Conservation (phyloP, 2,888 invertebrate genomes). For the Phasia obesa region DNA sequence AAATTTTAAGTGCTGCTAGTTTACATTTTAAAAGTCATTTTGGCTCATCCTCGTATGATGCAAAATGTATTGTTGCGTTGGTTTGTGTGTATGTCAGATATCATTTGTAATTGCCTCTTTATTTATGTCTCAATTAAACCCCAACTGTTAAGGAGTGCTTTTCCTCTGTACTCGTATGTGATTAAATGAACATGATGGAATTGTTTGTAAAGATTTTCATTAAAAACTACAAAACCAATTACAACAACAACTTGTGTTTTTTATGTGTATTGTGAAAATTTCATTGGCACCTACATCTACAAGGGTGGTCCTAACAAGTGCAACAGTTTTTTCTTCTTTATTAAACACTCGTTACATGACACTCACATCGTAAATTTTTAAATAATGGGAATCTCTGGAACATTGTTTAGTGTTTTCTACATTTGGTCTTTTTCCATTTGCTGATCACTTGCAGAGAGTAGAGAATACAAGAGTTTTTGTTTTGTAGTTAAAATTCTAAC, state of each 20-base stretch:
- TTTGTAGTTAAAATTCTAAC: slow-evolving; percentile 62
- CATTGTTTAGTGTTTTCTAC: slow-evolving; percentile 8
- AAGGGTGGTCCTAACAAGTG: slow-evolving; percentile 61
- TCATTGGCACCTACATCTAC: slow-evolving; percentile 43
- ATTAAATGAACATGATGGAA: slow-evolving; percentile 1
- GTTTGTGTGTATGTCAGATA: not conserved
- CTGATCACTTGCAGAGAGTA: slow-evolving; percentile 15
- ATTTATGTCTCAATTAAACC: slow-evolving; percentile 66
- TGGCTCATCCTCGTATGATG: not conserved
- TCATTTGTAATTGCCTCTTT: slow-evolving; percentile 54
- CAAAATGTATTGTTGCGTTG: not conserved
- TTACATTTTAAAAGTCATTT: too few species aligned
- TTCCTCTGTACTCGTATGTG: not conserved
- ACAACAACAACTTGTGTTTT: not conserved
- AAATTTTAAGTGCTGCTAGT: too few species aligned
- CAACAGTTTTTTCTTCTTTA: slow-evolving; percentile 48
- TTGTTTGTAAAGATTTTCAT: not conserved
- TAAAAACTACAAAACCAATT: slow-evolving; percentile 12
- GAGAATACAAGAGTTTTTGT: slow-evolving; percentile 31
- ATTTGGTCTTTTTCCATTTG: slow-evolving; percentile 16
- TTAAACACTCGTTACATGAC: slow-evolving; percentile 4
- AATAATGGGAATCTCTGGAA: slow-evolving; percentile 39
- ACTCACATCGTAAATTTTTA: slow-evolving; percentile 54
- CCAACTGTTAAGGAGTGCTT: slow-evolving; percentile 46
- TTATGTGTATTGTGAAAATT: slow-evolving; percentile 21